A percentile compares a stretch with the other conserved stretches of the same genome.
Conservation (phyloP, 2,888 invertebrate genomes). For the Heterodera filipjevi region DNA sequence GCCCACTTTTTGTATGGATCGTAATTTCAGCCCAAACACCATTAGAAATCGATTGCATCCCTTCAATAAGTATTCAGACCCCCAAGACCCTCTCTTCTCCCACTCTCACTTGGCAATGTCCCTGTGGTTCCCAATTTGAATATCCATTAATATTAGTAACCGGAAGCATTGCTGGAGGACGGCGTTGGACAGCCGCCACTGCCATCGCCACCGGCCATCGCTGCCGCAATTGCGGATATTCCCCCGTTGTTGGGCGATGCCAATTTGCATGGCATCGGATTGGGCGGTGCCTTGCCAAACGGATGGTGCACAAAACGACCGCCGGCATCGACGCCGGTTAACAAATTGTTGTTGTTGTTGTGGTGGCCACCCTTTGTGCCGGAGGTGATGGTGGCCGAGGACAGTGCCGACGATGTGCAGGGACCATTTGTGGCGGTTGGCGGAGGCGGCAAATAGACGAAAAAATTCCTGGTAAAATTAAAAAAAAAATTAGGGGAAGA, state of each 20-base stretch:
- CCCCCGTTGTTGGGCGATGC: constrained; percentile 38
- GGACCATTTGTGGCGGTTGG: constrained; percentile 26
- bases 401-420: constrained; percentile 21
- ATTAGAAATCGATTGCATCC: no score
- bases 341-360: not conserved
- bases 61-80: no score
- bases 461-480: constrained; percentile 42
- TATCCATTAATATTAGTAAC: no score
- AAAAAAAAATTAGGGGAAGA: no score
- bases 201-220: not conserved
- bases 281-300: constrained; percentile 40
- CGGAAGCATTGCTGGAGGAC: no score
- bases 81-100: no score
- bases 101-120: no score
- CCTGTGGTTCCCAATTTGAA: no score
- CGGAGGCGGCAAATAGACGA: constrained; percentile 35
- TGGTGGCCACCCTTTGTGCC: not conserved
- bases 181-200: not conserved
- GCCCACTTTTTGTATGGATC: no score
- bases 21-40: no score
- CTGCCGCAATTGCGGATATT: not conserved
- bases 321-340: constrained; percentile 15
- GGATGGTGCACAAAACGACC: constrained; percentile 45
- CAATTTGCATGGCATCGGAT: constrained; percentile 38
- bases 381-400: not conserved